Evolutionary conservation across 2,113 vertebrate species (phyloP).

Genomic region (Tragelaphus imberbis): DNA sequence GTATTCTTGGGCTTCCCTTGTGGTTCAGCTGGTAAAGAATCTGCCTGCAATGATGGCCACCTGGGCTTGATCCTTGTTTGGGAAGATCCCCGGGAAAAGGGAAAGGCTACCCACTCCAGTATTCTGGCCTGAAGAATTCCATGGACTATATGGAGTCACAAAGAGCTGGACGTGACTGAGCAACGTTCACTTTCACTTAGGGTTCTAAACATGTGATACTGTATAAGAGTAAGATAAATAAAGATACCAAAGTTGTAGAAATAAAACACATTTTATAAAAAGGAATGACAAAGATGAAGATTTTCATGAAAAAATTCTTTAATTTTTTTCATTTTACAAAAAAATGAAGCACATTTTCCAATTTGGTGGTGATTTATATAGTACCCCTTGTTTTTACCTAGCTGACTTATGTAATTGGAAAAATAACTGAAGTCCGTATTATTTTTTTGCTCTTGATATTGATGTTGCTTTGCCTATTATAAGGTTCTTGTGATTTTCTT

Average conservation of each 20-base stretch:
- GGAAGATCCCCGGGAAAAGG: background rate
- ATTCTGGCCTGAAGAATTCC: background rate
- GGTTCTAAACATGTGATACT: background rate
- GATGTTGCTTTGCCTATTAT: background rate
- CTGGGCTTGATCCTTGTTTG: background rate
- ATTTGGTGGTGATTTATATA: background rate
- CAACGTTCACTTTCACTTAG: background rate
- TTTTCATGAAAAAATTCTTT: background rate
- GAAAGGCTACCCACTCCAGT: background rate
- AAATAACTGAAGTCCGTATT: background rate
- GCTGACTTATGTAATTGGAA: background rate
- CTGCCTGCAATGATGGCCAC: fast-evolving
- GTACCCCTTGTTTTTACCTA: background rate
- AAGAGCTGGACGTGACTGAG: background rate
- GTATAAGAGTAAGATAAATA: background rate
- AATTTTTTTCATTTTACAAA: background rate
- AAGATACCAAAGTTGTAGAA: background rate
- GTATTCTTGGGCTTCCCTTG: background rate
- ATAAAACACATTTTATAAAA: background rate
- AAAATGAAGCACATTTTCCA: background rate
- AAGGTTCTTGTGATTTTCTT: slow-evolving; percentile 15
- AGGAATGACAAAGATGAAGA: background rate
- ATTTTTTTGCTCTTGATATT: background rate
- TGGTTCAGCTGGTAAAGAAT: background rate
- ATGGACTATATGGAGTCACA: background rate